phyloP scores from a whole-genome alignment of 2,113 vertebrate genomes.

The Gymnocephalus cernua region DNA sequence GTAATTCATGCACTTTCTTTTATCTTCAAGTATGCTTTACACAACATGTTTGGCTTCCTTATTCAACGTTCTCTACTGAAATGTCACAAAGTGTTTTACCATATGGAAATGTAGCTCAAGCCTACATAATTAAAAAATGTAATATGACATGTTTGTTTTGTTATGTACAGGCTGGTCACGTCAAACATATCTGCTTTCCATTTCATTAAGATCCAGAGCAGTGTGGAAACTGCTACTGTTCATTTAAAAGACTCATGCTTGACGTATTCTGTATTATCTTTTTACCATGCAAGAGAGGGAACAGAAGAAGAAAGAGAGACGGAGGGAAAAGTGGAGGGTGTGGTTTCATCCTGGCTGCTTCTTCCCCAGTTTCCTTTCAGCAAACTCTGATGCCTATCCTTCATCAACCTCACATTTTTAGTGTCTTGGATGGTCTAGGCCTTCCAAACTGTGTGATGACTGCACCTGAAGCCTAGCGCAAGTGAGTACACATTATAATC shows the following conservation, averaged over 20 bases:
- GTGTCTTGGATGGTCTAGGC: not conserved
- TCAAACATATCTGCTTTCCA: slow-evolving; percentile 48
- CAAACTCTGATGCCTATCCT: not conserved
- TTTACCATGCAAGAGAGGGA: not conserved
- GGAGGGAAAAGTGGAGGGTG: not conserved
- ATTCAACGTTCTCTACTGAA: not conserved
- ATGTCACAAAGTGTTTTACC: not conserved
- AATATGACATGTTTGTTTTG: slow-evolving; percentile 35
- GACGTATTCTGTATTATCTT: slow-evolving; percentile 8
- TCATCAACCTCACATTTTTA: not conserved
- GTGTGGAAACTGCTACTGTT: not conserved
- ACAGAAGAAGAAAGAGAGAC: not conserved
- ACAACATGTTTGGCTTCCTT: not conserved
- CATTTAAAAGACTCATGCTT: slow-evolving; percentile 1
- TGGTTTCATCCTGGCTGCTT: not conserved
- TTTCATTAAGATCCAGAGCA: not conserved
- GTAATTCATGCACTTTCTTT: too few relatives aligned
- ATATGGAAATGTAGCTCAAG: not conserved
- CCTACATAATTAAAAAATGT: not conserved
- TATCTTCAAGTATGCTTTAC: not conserved
- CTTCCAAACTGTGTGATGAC: slow-evolving; percentile 7
- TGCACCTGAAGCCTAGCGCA: slow-evolving; percentile 9
- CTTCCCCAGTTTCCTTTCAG: not conserved
- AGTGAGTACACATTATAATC: slow-evolving; percentile 11
- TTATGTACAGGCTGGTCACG: not conserved